Percentiles rank a stretch among this genome's conserved stretches.
Conservation (phyloP, 2,113 vertebrate genomes). For the Symphodus melops region DNA sequence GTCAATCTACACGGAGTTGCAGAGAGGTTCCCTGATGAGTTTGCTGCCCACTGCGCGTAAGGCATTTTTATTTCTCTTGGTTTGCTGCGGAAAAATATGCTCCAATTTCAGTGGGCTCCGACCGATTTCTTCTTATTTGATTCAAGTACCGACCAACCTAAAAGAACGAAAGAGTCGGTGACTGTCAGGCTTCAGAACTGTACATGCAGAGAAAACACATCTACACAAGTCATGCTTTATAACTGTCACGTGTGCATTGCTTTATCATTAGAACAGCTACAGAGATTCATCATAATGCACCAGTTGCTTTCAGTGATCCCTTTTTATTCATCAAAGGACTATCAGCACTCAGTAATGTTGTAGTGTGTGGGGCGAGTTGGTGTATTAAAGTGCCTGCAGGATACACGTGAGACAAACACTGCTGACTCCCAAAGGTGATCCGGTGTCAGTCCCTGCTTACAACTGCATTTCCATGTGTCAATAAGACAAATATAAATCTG, state of each 20-base stretch:
- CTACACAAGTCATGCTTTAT: neutral
- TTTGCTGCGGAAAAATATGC: slow-evolving; percentile 69
- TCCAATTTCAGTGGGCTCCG: slow-evolving; percentile 72
- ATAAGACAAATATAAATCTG: slow-evolving; percentile 15
- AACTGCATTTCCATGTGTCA: neutral
- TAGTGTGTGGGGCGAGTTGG: neutral
- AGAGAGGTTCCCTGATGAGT: slow-evolving; percentile 71
- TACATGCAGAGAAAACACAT: neutral
- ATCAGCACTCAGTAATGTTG: neutral
- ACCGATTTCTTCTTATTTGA: slow-evolving; percentile 66
- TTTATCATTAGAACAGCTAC: neutral
- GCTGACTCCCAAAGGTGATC: slow-evolving; percentile 28
- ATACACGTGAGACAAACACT: slow-evolving; percentile 32
- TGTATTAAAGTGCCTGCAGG: neutral
- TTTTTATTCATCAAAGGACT: slow-evolving; percentile 17
- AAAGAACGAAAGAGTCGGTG: neutral
- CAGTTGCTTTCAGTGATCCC: neutral
- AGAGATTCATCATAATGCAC: neutral
- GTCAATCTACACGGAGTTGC: slow-evolving; percentile 65
- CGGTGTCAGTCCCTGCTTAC: slow-evolving; percentile 11
- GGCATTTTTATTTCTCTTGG: slow-evolving; percentile 76
- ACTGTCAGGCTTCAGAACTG: neutral
- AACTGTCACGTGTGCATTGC: neutral
- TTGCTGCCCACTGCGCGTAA: slow-evolving; percentile 70
- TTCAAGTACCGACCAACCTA: slow-evolving; percentile 74